Percentiles rank a stretch among this genome's conserved stretches.
phyloP scores from a whole-genome alignment of 2,888 invertebrate genomes.

The Volucella inanis region DNA sequence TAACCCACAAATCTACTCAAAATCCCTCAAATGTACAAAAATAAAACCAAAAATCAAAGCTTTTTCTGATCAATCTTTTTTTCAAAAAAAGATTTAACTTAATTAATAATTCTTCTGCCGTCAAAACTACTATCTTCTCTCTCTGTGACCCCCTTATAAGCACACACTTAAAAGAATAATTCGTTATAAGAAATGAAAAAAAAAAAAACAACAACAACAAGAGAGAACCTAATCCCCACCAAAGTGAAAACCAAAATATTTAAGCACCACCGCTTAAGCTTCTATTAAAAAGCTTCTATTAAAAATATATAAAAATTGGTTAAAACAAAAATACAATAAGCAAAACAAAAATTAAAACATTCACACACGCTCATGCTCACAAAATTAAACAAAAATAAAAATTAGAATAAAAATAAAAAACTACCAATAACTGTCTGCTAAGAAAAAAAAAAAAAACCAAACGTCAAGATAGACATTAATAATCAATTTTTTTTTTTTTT shows the following conservation, averaged over 20 bases:
- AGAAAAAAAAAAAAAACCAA: slow-evolving; percentile 18
- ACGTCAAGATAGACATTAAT: not conserved
- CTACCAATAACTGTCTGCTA: slow-evolving; percentile 7
- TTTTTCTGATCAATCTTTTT: slow-evolving; percentile 46
- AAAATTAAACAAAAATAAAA: slow-evolving; percentile 67
- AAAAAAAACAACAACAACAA: not conserved
- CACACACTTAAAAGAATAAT: slow-evolving; percentile 55
- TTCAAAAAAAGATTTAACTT: slow-evolving; percentile 17
- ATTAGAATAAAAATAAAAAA: slow-evolving; percentile 17
- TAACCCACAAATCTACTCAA: slow-evolving; percentile 36
- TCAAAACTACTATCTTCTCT: slow-evolving; percentile 71
- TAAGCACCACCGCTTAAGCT: slow-evolving; percentile 66
- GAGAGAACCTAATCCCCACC: slow-evolving; percentile 71
- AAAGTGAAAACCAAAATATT: slow-evolving; percentile 34
- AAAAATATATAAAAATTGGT: slow-evolving; percentile 26
- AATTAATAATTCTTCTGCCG: slow-evolving; percentile 28
- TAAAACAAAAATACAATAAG: slow-evolving; percentile 39
- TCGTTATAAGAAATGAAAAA: slow-evolving; percentile 54
- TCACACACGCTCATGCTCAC: slow-evolving; percentile 84
- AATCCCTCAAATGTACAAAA: slow-evolving; percentile 45
- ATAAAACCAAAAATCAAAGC: slow-evolving; percentile 19
- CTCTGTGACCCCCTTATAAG: slow-evolving; percentile 64
- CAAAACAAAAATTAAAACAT: slow-evolving; percentile 78
- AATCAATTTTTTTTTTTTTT: too few species aligned
- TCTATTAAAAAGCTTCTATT: slow-evolving; percentile 38